Evolutionary conservation across 2,797 vertebrate species (phyloP), one percentile per base, ranked within the genome.

Genomic region (Cetoscarus ocellatus): DNA sequence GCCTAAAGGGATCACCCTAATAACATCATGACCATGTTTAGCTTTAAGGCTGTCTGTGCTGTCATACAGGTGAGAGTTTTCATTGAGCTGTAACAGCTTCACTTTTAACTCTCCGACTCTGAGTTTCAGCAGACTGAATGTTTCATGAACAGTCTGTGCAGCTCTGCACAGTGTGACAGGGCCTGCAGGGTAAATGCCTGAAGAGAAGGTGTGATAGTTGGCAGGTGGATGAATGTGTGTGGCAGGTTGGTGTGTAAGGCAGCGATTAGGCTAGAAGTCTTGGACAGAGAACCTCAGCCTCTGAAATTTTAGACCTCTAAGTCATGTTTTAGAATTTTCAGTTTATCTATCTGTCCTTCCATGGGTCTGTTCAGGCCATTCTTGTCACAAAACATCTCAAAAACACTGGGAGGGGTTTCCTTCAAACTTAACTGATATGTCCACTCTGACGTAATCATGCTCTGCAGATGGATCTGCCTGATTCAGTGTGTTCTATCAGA

Each of bases 171-270:
- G 39, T 18, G 18, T 57, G 27, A 56, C 61, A 27, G 2, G 48
- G 5, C 27, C n/a, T 50, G 50, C 3, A 8, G 55, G 47, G 44
- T 11, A 69, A 69, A 70, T 60, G 38, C 42, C 61, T 74, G 57
- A 40, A 27, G 47, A 52, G 19, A 27, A 45, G 47, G 62, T 59
- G 62, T 50, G 58, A 61, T 52, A 70, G 51, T 52, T 70, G 53
- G 61, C 51, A 65, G 66, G 64, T 63, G 18, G 38, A 45, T 45
- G 58, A n/a, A 49, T 44, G 61, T n/a, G 51, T 57, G 67, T 45
- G 45, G n/a, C 14, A 15, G 45, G 10, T 5, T 35, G 61, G 14
- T 36, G 51, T 35, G 54, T 49, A 36, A 39, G 17, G 51, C 61
- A 61, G 34, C 0, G 0, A 39, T 40, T 35, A 40, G 14, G 61